Conservation (phyloP, 2,113 vertebrate species). For the Cepphus grylle region DNA sequence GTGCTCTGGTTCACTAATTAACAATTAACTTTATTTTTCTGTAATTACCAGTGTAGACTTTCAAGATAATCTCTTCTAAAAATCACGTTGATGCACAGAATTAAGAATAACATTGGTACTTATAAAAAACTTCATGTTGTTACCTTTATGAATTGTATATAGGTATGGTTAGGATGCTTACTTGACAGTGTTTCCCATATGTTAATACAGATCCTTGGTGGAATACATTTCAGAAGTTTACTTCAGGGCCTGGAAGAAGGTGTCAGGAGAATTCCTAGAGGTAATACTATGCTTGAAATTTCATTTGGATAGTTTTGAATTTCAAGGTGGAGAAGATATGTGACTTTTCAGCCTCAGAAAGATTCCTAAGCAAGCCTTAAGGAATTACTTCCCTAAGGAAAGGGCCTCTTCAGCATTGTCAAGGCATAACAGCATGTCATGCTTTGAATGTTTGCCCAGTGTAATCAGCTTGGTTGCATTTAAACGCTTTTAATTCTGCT, state of each 20-base stretch:
- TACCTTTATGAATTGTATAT: not conserved
- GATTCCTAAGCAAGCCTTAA: not conserved
- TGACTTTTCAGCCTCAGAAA: not conserved
- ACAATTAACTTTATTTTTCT: not conserved
- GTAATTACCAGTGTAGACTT: not conserved
- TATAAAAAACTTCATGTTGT: not conserved
- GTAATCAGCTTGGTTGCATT: not conserved
- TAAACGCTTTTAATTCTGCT: not conserved
- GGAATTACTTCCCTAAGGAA: not conserved
- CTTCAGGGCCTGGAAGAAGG: slow-evolving; percentile 94
- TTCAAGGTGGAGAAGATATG: not conserved
- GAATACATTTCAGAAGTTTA: slow-evolving; percentile 85
- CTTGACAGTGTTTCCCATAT: not conserved
- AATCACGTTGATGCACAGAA: not conserved
- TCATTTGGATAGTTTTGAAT: not conserved
- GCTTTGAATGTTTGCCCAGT: not conserved
- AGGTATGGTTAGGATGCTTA: not conserved
- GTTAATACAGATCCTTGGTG: slow-evolving; percentile 70
- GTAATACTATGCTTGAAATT: slow-evolving; percentile 49
- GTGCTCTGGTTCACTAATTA: not conserved
- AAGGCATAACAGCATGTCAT: not conserved
- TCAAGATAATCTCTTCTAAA: not conserved
- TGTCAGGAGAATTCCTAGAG: slow-evolving; percentile 80
- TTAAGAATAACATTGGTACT: not conserved
- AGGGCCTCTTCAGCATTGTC: not conserved